Conservation (phyloP, 2,113 vertebrate genomes). For the Glaucidium brasilianum region DNA sequence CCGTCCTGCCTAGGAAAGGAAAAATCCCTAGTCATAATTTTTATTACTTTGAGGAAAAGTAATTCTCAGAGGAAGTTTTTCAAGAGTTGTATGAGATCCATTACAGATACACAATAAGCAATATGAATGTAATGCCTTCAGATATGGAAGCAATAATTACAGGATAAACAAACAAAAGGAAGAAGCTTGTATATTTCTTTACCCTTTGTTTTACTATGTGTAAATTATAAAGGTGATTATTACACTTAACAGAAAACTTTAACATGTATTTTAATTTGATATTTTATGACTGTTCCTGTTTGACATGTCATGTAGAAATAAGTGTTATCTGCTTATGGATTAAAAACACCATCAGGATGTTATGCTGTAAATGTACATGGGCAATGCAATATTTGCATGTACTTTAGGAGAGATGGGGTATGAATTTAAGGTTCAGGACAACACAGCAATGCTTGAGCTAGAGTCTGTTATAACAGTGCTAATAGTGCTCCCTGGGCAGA, state of each 20-base stretch:
- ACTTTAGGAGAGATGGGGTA: background rate
- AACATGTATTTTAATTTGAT: background rate
- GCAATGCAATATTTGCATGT: background rate
- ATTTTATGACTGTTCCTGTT: background rate
- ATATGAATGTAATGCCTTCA: background rate
- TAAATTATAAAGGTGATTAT: background rate
- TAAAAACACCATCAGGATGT: background rate
- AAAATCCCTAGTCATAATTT: background rate
- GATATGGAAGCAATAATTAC: background rate
- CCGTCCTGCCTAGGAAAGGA: background rate
- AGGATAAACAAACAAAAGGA: background rate
- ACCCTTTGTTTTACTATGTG: background rate
- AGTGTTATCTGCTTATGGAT: background rate
- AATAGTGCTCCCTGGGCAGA: background rate
- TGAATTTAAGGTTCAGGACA: background rate
- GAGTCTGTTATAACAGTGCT: background rate
- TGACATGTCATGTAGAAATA: background rate
- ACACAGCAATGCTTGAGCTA: background rate
- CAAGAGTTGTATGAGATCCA: background rate
- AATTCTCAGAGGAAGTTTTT: background rate
- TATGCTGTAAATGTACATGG: background rate
- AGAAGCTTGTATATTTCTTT: background rate
- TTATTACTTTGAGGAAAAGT: background rate
- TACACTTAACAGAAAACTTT: background rate
- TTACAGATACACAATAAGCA: background rate